Evolutionary conservation across 2,797 vertebrate genomes (phyloP), one percentile per base, ranked within the genome.

Genomic region (Lagorchestes hirsutus): DNA sequence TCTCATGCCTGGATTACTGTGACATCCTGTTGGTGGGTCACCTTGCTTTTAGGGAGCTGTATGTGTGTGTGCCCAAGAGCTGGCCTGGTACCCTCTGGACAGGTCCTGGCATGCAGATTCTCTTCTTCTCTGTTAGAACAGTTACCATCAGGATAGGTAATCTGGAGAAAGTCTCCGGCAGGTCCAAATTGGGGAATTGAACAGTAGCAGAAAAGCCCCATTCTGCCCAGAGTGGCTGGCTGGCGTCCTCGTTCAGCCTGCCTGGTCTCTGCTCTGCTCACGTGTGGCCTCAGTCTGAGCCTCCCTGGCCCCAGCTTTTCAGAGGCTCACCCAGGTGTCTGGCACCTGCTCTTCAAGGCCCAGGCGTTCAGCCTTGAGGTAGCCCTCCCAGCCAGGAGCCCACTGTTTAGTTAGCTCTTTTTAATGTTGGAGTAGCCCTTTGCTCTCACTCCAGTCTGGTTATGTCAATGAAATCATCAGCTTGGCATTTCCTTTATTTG

Each of bases 401-500:
- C 74, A 27, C 40, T 46, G 40, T 82, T 82, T 40, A 82, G 18
- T 46, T 50, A 87, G 74, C 74, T 87, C 40, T 87, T 87, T 87
- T 50, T 10, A 46, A 50, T 50, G 9, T 50, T 0, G 22, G 50
- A 87, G 40, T 10, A 5, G 40, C 40, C 40, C 74, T 50, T 50
- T 87, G 40, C 74, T 50, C 27, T 46, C 13, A 50, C 8, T 24
- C 74, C 24, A 50, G 11, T 46, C 40, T 50, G 40, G 24, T 50
- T 27, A 11, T 87, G 74, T 87, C 74, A 27, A 0, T 87, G 40
- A 87, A 50, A 50, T 87, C 74, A 87, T 87, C 74, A 27, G 40
- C 50, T 87, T 87, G 74, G 74, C 74, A 87, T 87, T 87, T 87
- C 74, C 74, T 87, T 46, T 27, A 87, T 87, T 87, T 87, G 74